phyloP scores from a whole-genome alignment of 1,140 invertebrate genomes.

The Ceratina calcarata region DNA sequence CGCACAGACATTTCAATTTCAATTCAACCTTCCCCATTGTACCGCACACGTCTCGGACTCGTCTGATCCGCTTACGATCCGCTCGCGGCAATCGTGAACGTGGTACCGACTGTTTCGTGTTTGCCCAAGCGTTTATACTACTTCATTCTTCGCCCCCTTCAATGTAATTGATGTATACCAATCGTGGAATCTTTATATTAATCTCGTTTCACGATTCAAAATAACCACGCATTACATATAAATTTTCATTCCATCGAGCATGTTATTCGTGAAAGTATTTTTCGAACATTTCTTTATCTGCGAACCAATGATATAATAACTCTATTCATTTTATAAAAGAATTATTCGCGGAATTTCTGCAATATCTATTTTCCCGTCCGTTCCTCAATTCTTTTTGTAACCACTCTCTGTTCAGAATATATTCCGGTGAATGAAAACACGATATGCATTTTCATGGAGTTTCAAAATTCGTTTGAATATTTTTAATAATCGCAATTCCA shows the following conservation, averaged over 20 bases:
- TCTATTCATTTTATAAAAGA: background rate
- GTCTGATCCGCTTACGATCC: background rate
- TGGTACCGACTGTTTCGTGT: background rate
- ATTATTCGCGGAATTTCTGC: background rate
- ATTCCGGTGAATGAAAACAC: conserved; percentile 1
- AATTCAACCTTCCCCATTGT: conserved; percentile 4
- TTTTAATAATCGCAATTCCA: background rate
- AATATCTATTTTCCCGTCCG: background rate
- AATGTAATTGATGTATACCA: no score
- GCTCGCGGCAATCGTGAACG: background rate
- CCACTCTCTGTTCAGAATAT: background rate
- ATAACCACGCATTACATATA: no score
- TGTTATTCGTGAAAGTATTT: no score
- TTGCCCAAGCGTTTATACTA: background rate
- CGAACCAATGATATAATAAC: no score
- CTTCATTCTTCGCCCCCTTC: background rate
- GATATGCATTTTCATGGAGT: conserved; percentile 5
- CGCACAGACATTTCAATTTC: conserved; percentile 28
- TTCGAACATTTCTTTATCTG: no score
- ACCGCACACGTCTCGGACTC: background rate
- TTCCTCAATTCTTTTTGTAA: background rate
- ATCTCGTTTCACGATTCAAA: no score
- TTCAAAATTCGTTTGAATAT: background rate
- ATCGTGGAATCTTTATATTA: no score
- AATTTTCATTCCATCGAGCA: no score